These are phyloP conservation scores for Malurus splendens DNA, from an alignment of 2,797 vertebrate species.

Conservation along the genomic window DNA sequence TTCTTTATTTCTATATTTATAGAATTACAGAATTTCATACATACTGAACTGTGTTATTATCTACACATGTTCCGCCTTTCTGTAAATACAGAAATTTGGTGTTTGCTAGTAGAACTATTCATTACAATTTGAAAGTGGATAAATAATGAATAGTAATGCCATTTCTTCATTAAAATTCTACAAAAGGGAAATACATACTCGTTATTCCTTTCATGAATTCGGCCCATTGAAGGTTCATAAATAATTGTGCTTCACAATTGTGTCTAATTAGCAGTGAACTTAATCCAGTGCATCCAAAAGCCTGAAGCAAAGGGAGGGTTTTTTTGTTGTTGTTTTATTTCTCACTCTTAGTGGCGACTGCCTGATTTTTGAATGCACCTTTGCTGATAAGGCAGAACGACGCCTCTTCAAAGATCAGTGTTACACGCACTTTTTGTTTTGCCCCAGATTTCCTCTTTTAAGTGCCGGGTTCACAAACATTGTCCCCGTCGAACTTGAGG, in stretches of 20 bases:
- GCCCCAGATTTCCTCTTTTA: not conserved
- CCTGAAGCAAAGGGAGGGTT: slow-evolving; percentile 35
- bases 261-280: slow-evolving; percentile 68
- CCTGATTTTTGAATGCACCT: not conserved
- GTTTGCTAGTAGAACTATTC: slow-evolving; percentile 65
- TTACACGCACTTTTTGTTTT: not conserved
- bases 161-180: slow-evolving; percentile 70
- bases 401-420: not conserved
- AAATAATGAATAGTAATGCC: slow-evolving; percentile 65
- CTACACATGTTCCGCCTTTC: slow-evolving; percentile 52
- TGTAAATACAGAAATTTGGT: slow-evolving; percentile 69
- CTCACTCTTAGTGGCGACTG: not conserved
- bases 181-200: slow-evolving; percentile 66
- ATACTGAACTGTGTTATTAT: slow-evolving; percentile 43
- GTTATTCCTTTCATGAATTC: slow-evolving; percentile 66
- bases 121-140: slow-evolving; percentile 67
- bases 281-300: slow-evolving; percentile 57
- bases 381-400: slow-evolving; percentile 3
- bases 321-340: slow-evolving; percentile 28
- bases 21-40: slow-evolving; percentile 54
- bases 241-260: slow-evolving; percentile 63
- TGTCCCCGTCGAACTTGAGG: not conserved
- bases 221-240: slow-evolving; percentile 63
- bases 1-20: slow-evolving; percentile 59
- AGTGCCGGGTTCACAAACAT: not conserved